Conservation (phyloP, 2,888 invertebrate species). For the Fragum whitleyi region DNA sequence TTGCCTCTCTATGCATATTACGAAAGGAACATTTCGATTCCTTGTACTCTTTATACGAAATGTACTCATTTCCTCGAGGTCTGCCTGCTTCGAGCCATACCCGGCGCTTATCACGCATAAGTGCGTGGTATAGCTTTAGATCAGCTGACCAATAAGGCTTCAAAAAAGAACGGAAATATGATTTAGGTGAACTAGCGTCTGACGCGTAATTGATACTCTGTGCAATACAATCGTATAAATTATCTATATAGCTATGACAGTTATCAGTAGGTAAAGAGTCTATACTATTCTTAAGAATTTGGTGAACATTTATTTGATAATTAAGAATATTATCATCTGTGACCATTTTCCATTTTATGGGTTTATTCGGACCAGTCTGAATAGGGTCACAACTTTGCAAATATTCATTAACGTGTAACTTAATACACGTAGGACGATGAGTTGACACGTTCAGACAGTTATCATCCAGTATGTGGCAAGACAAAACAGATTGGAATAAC, state of each 20-base stretch:
- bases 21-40: no score
- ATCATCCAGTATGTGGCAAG: slow-evolving; percentile 20
- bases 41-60: no score
- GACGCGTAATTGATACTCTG: no score
- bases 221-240: not conserved
- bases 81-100: no score
- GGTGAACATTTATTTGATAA: not conserved
- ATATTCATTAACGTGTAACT: not conserved
- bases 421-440: not conserved
- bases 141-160: no score
- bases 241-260: not conserved
- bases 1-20: no score
- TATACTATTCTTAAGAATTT: not conserved
- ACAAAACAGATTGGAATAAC: not conserved
- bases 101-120: no score
- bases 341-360: not conserved
- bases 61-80: no score
- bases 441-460: not conserved
- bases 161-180: no score
- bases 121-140: no score
- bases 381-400: not conserved
- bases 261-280: not conserved
- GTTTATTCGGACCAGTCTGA: not conserved
- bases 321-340: not conserved
- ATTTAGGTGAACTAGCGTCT: no score